These are phyloP conservation scores for Acestrorhynchus altus DNA, from an alignment of 2,797 vertebrate species.

Conservation along the genomic window DNA sequence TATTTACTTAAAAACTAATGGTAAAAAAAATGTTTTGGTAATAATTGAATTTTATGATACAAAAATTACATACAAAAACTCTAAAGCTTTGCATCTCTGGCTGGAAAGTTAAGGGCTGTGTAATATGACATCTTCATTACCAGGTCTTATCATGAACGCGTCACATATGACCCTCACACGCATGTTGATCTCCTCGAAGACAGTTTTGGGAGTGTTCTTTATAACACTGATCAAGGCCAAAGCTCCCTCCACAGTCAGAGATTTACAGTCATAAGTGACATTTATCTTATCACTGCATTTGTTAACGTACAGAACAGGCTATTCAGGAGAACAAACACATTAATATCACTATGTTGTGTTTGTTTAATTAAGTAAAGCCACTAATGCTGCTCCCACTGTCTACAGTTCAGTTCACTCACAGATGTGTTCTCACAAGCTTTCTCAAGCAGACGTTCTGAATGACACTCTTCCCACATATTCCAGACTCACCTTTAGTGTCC, in stretches of 20 bases:
- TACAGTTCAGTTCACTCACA: background rate
- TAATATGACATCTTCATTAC: no score
- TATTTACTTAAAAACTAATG: no score
- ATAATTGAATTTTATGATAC: no score
- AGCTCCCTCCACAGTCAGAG: constrained; percentile 87
- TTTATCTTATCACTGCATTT: background rate
- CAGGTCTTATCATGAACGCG: no score
- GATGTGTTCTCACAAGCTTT: background rate
- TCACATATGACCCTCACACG: constrained; percentile 79
- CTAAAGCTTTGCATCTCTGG: no score
- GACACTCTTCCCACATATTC: background rate
- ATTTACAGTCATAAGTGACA: constrained; percentile 80
- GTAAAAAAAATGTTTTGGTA: no score
- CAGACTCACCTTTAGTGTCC: constrained; percentile 81
- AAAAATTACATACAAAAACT: no score
- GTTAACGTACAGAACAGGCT: background rate
- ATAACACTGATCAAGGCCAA: constrained; percentile 77
- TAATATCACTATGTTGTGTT: background rate
- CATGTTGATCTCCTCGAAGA: constrained; percentile 88
- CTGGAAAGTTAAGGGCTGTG: no score
- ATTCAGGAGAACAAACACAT: constrained; percentile 2
- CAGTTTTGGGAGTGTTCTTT: constrained; percentile 82
- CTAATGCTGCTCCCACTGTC: background rate
- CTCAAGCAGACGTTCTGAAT: background rate
- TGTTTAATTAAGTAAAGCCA: background rate